Conservation (phyloP, 1,140 invertebrate species). For the Bombus huntii region DNA sequence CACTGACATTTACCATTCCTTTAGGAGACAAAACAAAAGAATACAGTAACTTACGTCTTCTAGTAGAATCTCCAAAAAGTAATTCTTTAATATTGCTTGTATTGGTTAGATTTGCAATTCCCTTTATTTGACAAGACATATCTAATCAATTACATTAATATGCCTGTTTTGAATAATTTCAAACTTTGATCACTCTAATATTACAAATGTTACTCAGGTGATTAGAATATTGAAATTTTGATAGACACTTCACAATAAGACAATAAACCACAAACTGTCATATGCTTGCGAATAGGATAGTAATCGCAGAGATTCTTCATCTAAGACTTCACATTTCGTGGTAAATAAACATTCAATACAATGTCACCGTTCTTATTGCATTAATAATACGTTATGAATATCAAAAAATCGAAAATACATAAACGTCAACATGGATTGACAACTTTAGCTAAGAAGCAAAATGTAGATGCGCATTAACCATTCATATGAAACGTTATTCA, state of each 20-base stretch:
- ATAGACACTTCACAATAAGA: constrained; percentile 3
- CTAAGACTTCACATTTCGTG: not conserved
- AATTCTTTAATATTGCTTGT: constrained; percentile 82
- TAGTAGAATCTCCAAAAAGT: constrained; percentile 50
- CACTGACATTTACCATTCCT: constrained; percentile 68
- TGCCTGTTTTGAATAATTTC: not conserved
- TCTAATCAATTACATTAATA: constrained; percentile 50
- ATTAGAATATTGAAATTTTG: constrained; percentile 2
- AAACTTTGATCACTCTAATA: not conserved
- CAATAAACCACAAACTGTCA: constrained; percentile 12
- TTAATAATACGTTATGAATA: not conserved
- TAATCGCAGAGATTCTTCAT: constrained; percentile 41
- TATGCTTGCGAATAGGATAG: constrained; percentile 40
- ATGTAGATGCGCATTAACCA: not conserved
- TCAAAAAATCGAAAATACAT: not conserved
- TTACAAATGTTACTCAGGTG: constrained; percentile 1
- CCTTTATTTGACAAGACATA: constrained; percentile 88
- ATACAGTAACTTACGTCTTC: constrained; percentile 72
- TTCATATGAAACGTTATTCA: constrained; percentile 23
- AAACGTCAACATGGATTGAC: not conserved
- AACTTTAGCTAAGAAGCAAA: not conserved
- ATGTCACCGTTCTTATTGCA: not conserved
- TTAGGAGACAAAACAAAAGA: constrained; percentile 86
- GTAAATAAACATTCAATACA: not conserved
- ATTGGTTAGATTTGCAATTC: constrained; percentile 86